A percentile compares a stretch with the other conserved stretches of the same genome.
These are phyloP conservation scores for Euproctis similis DNA, from an alignment of 2,888 invertebrate genomes.

Conservation along the genomic window DNA sequence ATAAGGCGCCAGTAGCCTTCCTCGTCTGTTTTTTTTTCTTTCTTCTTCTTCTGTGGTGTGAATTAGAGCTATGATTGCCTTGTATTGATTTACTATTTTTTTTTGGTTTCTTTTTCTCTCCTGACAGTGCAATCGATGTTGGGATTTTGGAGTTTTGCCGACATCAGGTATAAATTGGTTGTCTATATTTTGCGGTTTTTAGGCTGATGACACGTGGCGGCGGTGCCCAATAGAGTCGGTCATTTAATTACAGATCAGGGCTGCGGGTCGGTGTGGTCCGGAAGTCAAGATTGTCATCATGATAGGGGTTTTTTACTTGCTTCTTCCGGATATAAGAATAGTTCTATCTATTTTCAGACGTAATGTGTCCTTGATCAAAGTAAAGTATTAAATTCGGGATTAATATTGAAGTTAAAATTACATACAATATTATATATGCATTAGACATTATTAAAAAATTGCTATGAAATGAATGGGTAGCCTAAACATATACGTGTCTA, in stretches of 20 bases:
- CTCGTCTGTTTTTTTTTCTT: too few relatives aligned
- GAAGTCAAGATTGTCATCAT: constrained; percentile 60
- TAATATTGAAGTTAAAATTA: too few relatives aligned
- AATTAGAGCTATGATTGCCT: constrained; percentile 36
- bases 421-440: too few relatives aligned
- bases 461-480: too few relatives aligned
- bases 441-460: too few relatives aligned
- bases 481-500: too few relatives aligned
- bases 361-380: too few relatives aligned
- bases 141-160: constrained; percentile 8
- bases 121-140: constrained; percentile 16
- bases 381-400: too few relatives aligned
- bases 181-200: constrained; percentile 38
- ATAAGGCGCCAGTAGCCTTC: constrained; percentile 71
- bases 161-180: constrained; percentile 20
- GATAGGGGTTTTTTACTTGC: constrained; percentile 46
- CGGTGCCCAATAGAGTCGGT: constrained; percentile 31
- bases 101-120: constrained; percentile 17
- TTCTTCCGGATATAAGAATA: too few relatives aligned
- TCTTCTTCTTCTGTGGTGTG: constrained; percentile 42
- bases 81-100: constrained; percentile 7
- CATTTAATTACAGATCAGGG: constrained; percentile 44
- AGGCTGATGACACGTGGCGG: constrained; percentile 47
- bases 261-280: constrained; percentile 58
- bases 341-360: too few relatives aligned